phyloP scores from a whole-genome alignment of 2,113 vertebrate genomes.

The Vicugna pacos region DNA sequence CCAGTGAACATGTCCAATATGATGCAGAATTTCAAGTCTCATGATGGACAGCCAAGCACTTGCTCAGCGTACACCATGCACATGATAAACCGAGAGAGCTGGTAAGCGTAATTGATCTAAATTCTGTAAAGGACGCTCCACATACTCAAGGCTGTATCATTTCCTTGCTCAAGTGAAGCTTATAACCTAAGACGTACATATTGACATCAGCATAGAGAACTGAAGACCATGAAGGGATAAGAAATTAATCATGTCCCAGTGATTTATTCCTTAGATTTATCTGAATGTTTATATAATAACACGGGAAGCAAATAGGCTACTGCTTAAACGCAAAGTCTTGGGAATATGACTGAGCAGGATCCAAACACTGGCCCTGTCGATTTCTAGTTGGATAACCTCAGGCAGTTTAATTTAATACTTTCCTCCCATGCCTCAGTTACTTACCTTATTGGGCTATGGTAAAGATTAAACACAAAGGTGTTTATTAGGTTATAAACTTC shows the following conservation, averaged over 20 bases:
- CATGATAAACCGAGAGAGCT: background rate
- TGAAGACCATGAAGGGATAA: conserved; percentile 59
- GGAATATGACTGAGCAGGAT: background rate
- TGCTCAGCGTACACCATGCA: background rate
- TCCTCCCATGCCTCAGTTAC: background rate
- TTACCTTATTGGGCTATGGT: background rate
- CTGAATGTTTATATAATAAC: conserved; percentile 33
- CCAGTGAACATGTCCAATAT: background rate
- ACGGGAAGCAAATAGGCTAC: background rate
- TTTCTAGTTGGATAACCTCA: conserved; percentile 3
- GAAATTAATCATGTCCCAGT: conserved; percentile 65
- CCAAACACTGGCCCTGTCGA: background rate
- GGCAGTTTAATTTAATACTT: background rate
- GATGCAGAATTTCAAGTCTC: background rate
- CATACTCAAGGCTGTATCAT: conserved; percentile 60
- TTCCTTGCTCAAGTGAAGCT: conserved; percentile 67
- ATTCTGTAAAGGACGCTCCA: conserved; percentile 44
- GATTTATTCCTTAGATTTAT: conserved; percentile 65
- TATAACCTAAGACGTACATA: conserved; percentile 56
- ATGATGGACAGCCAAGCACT: background rate
- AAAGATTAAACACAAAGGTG: background rate
- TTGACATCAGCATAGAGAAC: conserved; percentile 20
- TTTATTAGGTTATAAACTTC: background rate
- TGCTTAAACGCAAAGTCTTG: background rate
- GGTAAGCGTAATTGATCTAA: conserved; percentile 38